Percentiles rank a stretch among this genome's conserved stretches.
Evolutionary conservation across 2,113 vertebrate species (phyloP).

Genomic region (Heloderma charlesbogerti): DNA sequence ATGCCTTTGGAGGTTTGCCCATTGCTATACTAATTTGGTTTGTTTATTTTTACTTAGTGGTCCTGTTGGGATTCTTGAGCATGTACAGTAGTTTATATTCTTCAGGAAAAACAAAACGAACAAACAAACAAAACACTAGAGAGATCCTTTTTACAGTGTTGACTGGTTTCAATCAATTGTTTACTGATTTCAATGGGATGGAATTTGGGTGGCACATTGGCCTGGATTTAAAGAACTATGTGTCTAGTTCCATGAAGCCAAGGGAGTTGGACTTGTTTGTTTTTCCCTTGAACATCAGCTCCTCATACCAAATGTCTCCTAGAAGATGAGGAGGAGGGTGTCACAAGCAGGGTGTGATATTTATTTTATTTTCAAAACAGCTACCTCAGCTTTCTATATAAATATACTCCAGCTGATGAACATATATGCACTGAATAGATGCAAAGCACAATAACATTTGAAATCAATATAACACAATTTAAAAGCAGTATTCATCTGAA

Average conservation of each 20-base stretch:
- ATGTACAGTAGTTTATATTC: slow-evolving; percentile 38
- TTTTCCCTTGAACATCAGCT: not conserved
- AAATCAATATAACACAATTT: not conserved
- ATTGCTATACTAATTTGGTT: slow-evolving; percentile 32
- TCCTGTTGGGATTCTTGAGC: slow-evolving; percentile 42
- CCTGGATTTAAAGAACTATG: not conserved
- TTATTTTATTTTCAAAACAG: no score
- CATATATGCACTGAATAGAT: not conserved
- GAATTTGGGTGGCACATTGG: not conserved
- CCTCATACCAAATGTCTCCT: not conserved
- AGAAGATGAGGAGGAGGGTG: no score
- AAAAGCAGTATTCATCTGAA: not conserved
- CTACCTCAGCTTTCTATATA: no score
- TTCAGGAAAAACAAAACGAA: slow-evolving; percentile 43
- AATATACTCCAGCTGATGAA: not conserved
- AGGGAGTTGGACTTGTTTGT: not conserved
- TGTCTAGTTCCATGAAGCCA: not conserved
- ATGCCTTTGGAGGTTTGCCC: slow-evolving; percentile 50
- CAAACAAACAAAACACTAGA: no score
- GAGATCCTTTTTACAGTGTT: slow-evolving; percentile 25
- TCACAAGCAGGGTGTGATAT: no score
- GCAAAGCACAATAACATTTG: not conserved
- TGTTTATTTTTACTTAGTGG: slow-evolving; percentile 60
- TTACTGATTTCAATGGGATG: not conserved
- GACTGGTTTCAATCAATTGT: not conserved